Conservation (phyloP, 2,797 vertebrate genomes). For the Cryptoblepharus egeriae region DNA sequence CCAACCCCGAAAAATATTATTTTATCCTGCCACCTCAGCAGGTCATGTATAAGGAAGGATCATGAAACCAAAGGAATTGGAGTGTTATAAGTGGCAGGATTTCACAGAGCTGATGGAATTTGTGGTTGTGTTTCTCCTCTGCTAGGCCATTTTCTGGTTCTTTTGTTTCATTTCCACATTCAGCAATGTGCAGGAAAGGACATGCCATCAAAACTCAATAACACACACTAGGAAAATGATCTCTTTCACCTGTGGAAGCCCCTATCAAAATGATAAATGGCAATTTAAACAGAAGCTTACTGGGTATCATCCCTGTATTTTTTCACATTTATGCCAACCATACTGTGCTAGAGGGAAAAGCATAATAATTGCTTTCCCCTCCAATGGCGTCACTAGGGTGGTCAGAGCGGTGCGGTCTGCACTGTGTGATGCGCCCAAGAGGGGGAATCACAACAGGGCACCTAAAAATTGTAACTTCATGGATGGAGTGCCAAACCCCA, state of each 20-base stretch:
- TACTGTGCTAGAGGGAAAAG: neutral
- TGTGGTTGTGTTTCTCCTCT: neutral
- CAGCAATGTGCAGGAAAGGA: slow-evolving; percentile 6
- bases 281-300: slow-evolving; percentile 17
- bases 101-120: neutral
- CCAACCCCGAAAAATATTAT: slow-evolving; percentile 7
- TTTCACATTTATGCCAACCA: slow-evolving; percentile 8
- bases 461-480: no score
- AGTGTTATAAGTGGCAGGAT: slow-evolving; percentile 16
- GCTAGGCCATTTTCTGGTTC: neutral
- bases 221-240: slow-evolving; percentile 5
- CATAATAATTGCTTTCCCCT: neutral
- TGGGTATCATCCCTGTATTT: slow-evolving; percentile 3
- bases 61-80: neutral
- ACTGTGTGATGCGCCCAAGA: no score
- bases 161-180: neutral
- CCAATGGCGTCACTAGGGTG: no score
- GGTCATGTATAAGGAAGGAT: neutral
- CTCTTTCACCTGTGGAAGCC: slow-evolving; percentile 18
- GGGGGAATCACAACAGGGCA: no score
- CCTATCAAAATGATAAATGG: slow-evolving; percentile 34
- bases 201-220: slow-evolving; percentile 14
- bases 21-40: neutral
- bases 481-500: no score
- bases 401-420: no score